Evolutionary conservation across 2,888 invertebrate species (phyloP).

Genomic region (Galerucella calmariensis): DNA sequence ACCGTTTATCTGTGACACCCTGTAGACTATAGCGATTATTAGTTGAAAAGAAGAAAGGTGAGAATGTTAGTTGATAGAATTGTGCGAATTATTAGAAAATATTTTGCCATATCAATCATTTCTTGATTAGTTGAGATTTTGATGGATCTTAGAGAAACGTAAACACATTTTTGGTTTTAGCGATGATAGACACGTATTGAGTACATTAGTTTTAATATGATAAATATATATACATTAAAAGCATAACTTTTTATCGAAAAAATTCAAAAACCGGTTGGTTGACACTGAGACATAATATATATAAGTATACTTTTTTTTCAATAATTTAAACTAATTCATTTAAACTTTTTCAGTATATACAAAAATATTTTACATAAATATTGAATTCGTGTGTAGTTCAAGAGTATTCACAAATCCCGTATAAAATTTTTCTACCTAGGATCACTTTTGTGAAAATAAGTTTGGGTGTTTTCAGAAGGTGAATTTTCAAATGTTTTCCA

Average conservation of each 20-base stretch:
- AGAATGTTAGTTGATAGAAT: background rate
- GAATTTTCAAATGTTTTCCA: background rate
- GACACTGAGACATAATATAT: slow-evolving; percentile 37
- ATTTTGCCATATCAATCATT: background rate
- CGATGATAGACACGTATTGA: slow-evolving; percentile 25
- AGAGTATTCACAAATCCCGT: slow-evolving; percentile 38
- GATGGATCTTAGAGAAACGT: background rate
- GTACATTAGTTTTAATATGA: slow-evolving; percentile 18
- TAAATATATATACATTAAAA: slow-evolving; percentile 33
- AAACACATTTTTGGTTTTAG: slow-evolving; percentile 9
- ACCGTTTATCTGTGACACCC: too few relatives aligned
- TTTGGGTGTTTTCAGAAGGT: slow-evolving; percentile 6
- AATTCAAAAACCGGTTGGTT: slow-evolving; percentile 24
- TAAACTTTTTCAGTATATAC: slow-evolving; percentile 42
- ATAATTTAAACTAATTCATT: slow-evolving; percentile 28
- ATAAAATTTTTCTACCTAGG: slow-evolving; percentile 34
- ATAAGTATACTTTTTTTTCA: slow-evolving; percentile 5
- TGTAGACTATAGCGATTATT: too few relatives aligned
- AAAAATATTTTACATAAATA: slow-evolving; percentile 48
- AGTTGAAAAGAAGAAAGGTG: too few relatives aligned
- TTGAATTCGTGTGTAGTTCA: slow-evolving; percentile 32
- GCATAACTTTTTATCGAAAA: slow-evolving; percentile 26
- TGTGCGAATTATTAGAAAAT: background rate
- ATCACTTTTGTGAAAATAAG: slow-evolving; percentile 14
- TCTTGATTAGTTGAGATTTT: background rate